Percentiles rank a stretch among this genome's conserved stretches.
Evolutionary conservation across 2,113 vertebrate genomes (phyloP).

Genomic region (Aptenodytes patagonicus): DNA sequence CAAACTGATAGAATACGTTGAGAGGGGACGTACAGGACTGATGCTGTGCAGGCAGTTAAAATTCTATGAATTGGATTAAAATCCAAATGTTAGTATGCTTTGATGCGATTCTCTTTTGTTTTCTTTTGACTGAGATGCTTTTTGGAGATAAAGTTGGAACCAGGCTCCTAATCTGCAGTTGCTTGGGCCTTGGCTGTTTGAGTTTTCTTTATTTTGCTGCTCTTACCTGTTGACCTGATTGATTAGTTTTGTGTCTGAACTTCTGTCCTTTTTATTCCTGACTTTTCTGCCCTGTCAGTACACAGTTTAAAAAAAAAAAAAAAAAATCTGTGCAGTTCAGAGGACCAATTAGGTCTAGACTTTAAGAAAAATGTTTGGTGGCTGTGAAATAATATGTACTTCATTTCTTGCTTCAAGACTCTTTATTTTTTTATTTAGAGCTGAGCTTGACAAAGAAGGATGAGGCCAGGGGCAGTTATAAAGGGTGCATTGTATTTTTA

Average conservation of each 20-base stretch:
- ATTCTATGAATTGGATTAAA: constrained; percentile 5
- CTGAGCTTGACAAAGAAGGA: constrained; percentile 29
- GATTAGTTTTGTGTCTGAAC: constrained; percentile 52
- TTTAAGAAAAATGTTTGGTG: neutral
- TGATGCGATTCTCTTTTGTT: neutral
- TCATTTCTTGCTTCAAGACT: constrained; percentile 30
- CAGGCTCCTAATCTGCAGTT: neutral
- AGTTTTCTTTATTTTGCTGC: neutral
- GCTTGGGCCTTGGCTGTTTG: neutral
- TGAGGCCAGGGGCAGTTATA: constrained; percentile 57
- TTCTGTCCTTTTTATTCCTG: constrained; percentile 6
- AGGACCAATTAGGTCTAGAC: constrained; percentile 13
- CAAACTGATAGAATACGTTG: neutral
- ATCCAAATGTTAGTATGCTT: neutral
- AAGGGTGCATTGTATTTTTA: constrained; percentile 69
- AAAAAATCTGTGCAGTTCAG: neutral
- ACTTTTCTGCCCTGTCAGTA: constrained; percentile 19
- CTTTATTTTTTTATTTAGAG: constrained; percentile 26
- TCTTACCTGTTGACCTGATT: constrained; percentile 51
- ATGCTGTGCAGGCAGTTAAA: neutral
- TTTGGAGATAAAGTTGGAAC: neutral
- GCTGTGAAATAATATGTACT: constrained; percentile 23
- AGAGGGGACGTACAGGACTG: neutral
- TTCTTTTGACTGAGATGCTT: neutral
- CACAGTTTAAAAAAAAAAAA: neutral